These are phyloP conservation scores for Microcebus murinus DNA, from an alignment of 2,113 vertebrate species.

Conservation along the genomic window DNA sequence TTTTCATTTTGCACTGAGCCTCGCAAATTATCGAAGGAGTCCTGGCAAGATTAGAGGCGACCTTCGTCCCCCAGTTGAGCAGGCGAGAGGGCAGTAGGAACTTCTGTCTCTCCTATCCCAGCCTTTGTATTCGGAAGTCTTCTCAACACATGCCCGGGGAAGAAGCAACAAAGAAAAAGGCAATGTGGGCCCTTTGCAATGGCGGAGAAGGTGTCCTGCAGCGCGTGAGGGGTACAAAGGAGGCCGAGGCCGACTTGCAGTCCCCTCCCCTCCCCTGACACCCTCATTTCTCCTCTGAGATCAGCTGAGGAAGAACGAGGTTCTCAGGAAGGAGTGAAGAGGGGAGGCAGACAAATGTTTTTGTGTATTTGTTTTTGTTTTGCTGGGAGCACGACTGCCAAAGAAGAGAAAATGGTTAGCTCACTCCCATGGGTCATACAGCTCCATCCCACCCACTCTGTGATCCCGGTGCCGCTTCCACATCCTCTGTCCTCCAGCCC, in stretches of 20 bases:
- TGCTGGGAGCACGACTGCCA: not conserved
- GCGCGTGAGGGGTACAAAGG: rapidly evolving
- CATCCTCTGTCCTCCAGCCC: no score
- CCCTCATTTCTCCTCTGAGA: not conserved
- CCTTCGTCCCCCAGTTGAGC: not conserved
- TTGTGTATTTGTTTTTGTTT: not conserved
- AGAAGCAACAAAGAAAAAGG: not conserved
- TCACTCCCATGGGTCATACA: not conserved
- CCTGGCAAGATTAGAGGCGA: not conserved
- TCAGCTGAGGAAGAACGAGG: not conserved
- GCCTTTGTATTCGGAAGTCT: not conserved
- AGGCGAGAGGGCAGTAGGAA: no score
- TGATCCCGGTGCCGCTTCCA: rapidly evolving
- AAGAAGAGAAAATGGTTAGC: not conserved
- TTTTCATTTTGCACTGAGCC: not conserved
- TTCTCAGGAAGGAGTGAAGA: not conserved
- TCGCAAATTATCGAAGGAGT: not conserved
- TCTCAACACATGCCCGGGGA: rapidly evolving
- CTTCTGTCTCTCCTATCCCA: no score
- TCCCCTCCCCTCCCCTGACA: not conserved
- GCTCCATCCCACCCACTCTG: not conserved
- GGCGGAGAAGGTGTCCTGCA: not conserved
- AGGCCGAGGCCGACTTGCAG: not conserved
- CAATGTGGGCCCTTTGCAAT: no score
- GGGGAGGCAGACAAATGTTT: not conserved